Conservation (phyloP, 2,888 invertebrate species). For the Agrotis puta region DNA sequence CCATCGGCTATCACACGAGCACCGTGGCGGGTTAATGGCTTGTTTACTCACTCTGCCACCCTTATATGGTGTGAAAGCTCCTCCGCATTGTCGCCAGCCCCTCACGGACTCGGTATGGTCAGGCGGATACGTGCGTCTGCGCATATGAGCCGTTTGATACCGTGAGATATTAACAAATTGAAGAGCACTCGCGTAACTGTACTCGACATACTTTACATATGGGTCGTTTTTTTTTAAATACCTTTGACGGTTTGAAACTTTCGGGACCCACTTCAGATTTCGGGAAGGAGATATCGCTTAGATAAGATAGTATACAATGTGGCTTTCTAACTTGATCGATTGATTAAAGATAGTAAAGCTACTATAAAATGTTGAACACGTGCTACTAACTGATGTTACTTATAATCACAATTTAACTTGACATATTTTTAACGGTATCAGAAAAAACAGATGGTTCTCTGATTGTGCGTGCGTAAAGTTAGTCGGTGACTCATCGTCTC, state of each 20-base stretch:
- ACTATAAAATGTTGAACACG: slow-evolving; percentile 39
- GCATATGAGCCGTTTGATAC: slow-evolving; percentile 75
- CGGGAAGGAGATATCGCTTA: slow-evolving; percentile 11
- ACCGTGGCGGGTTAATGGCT: slow-evolving; percentile 83
- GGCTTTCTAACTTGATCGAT: slow-evolving; percentile 34
- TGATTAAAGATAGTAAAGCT: slow-evolving; percentile 34
- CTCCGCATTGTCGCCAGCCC: slow-evolving; percentile 86
- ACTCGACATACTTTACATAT: slow-evolving; percentile 21
- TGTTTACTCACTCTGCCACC: slow-evolving; percentile 83
- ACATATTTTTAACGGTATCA: slow-evolving; percentile 82
- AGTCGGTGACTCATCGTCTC: slow-evolving; percentile 80
- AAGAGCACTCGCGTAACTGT: slow-evolving; percentile 60
- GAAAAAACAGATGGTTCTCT: slow-evolving; percentile 85
- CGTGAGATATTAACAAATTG: slow-evolving; percentile 74
- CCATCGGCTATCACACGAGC: slow-evolving; percentile 82
- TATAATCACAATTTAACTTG: slow-evolving; percentile 69
- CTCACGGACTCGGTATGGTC: slow-evolving; percentile 77
- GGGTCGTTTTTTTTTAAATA: not conserved
- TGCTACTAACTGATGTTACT: slow-evolving; percentile 47
- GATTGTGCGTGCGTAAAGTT: slow-evolving; percentile 84
- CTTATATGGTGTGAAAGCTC: slow-evolving; percentile 90
- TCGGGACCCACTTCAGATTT: slow-evolving; percentile 27
- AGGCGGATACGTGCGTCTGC: slow-evolving; percentile 80
- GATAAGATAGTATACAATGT: slow-evolving; percentile 44
- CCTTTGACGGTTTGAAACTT: slow-evolving; percentile 20